phyloP scores from a whole-genome alignment of 1,140 invertebrate species.

The Rhagoletis pomonella region DNA sequence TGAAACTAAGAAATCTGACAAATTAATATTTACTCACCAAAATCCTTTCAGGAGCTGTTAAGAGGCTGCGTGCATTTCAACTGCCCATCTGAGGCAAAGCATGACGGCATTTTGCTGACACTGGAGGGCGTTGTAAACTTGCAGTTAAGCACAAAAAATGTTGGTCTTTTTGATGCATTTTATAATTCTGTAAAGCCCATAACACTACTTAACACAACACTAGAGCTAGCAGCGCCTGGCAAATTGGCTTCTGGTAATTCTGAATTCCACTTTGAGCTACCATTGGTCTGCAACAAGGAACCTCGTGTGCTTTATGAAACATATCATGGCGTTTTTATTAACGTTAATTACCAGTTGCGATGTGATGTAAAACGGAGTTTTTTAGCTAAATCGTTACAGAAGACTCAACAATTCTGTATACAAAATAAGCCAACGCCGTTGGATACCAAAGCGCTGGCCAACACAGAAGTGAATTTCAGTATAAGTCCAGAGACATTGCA shows the following conservation, averaged over 20 bases:
- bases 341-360: constrained; percentile 91
- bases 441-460: constrained; percentile 54
- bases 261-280: constrained; percentile 96
- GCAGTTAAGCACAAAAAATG: constrained; percentile 94
- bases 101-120: constrained; percentile 90
- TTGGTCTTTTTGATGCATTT: constrained; percentile 95
- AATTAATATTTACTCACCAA: neutral
- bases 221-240: constrained; percentile 90
- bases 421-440: constrained; percentile 81
- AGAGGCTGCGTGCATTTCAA: constrained; percentile 87
- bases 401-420: constrained; percentile 92
- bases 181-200: constrained; percentile 90
- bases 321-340: constrained; percentile 98
- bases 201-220: constrained; percentile 84
- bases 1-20: constrained; percentile 47
- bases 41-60: constrained; percentile 65
- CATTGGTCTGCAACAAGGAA: constrained; percentile 82
- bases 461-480: constrained; percentile 81
- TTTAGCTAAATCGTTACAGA: constrained; percentile 90
- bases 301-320: constrained; percentile 88
- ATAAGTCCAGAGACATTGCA: constrained; percentile 88
- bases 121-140: constrained; percentile 94
- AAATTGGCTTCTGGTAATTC: constrained; percentile 90
- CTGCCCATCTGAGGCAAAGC: constrained; percentile 86
- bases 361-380: constrained; percentile 94